Evolutionary conservation across 2,888 invertebrate genomes (phyloP).

Genomic region (Oxystoma pomonae): DNA sequence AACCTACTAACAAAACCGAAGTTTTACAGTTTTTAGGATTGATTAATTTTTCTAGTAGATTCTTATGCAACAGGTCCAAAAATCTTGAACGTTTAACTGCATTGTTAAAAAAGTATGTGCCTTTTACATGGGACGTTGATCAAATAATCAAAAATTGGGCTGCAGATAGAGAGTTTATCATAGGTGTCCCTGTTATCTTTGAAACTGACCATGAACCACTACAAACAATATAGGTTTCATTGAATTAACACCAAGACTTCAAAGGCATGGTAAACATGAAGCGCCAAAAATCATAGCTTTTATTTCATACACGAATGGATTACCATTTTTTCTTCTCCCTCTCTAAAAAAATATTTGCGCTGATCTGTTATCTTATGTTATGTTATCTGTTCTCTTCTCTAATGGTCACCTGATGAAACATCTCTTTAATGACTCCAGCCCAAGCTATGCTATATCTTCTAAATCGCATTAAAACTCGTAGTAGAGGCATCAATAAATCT

Average conservation of each 20-base stretch:
- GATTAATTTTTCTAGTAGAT: constrained; percentile 7
- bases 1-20: constrained; percentile 9
- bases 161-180: constrained; percentile 29
- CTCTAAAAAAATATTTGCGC: no score
- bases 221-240: constrained; percentile 33
- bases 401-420: no score
- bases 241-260: constrained; percentile 32
- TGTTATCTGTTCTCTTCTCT: no score
- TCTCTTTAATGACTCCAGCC: no score
- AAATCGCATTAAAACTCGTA: no score
- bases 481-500: no score
- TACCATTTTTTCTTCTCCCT: no score
- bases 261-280: no score
- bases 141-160: constrained; percentile 36
- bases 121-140: constrained; percentile 9
- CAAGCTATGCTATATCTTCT: no score
- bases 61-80: constrained; percentile 1
- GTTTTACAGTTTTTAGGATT: constrained; percentile 10
- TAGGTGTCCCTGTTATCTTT: constrained; percentile 25
- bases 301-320: no score
- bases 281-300: no score
- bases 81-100: constrained; percentile 1
- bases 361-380: no score
- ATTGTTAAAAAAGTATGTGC: constrained; percentile 12
- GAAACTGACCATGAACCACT: constrained; percentile 22